These are phyloP conservation scores for Crossaster papposus DNA, from an alignment of 53 echinoderm and acorn worm genomes.

Conservation along the genomic window DNA sequence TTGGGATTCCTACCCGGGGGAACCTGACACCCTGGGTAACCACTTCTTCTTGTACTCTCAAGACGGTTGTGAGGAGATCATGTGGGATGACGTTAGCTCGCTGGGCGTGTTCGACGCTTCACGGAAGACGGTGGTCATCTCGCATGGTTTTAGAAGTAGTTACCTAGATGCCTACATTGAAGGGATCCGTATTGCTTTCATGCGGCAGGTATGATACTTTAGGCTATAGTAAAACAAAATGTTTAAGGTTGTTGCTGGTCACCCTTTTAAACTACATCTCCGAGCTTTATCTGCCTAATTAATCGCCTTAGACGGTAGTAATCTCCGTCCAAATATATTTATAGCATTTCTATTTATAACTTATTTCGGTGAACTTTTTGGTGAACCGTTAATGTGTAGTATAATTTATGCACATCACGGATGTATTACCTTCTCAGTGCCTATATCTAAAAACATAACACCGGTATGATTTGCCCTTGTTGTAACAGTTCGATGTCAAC, in stretches of 20 bases:
- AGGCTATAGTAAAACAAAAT: no score
- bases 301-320: no score
- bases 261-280: no score
- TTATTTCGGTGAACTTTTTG: no score
- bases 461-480: background rate
- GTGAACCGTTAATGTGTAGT: no score
- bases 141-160: conserved; percentile 65
- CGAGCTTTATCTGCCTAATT: no score
- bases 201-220: conserved; percentile 41
- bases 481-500: conserved; percentile 71
- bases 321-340: no score
- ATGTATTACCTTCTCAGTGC: no score
- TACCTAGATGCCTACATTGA: background rate
- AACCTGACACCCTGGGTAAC: conserved; percentile 38
- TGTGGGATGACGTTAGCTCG: background rate
- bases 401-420: no score
- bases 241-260: no score
- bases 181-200: conserved; percentile 36
- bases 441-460: background rate
- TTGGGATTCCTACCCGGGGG: conserved; percentile 51
- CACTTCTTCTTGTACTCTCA: conserved; percentile 66
- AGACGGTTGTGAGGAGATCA: conserved; percentile 6
- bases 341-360: no score
- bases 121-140: conserved; percentile 58
- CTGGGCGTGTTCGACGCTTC: conserved; percentile 43